Conservation (phyloP, 1,140 invertebrate genomes). For the Heliothis virescens region DNA sequence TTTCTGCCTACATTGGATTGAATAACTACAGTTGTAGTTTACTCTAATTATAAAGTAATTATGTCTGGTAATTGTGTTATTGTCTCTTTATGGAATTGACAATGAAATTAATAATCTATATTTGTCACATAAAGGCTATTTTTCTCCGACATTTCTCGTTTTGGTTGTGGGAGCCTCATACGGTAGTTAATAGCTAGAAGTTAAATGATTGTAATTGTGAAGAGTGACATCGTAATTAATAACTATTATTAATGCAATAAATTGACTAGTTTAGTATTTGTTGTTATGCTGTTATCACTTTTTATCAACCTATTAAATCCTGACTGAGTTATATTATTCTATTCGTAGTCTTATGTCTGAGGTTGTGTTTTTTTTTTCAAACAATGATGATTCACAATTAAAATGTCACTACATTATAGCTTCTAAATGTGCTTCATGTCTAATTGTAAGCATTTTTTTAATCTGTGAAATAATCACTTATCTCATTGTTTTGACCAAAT, state of each 20-base stretch:
- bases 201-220: slow-evolving; percentile 1
- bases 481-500: no score
- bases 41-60: slow-evolving; percentile 4
- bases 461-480: no score
- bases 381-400: no score
- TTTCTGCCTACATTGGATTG: not conserved
- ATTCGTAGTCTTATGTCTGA: not conserved
- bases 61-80: not conserved
- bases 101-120: slow-evolving; percentile 18
- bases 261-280: not conserved
- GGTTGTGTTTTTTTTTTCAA: no score
- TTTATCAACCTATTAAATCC: not conserved
- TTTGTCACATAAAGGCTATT: not conserved
- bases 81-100: not conserved
- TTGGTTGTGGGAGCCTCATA: not conserved
- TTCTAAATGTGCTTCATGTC: no score
- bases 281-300: not conserved
- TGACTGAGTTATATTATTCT: not conserved
- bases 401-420: no score
- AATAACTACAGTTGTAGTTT: not conserved
- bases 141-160: not conserved
- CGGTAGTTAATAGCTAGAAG: not conserved
- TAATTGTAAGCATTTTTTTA: no score
- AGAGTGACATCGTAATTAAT: slow-evolving; percentile 24
- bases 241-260: slow-evolving; percentile 4